phyloP scores from a whole-genome alignment of 2,888 invertebrate genomes.

The Thumatha senex region DNA sequence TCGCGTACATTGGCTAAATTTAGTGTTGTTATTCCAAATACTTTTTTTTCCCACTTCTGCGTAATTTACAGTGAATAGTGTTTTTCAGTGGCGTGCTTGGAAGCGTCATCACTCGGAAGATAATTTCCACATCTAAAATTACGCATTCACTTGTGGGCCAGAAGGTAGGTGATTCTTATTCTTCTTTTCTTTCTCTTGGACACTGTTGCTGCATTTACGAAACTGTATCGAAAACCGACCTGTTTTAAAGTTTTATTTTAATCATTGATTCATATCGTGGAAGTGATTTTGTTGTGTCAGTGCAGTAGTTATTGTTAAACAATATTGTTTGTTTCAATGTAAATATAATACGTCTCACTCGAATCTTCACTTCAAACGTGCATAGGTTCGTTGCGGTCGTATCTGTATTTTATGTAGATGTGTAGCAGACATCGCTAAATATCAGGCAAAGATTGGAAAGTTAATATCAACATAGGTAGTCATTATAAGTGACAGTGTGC shows the following conservation, averaged over 20 bases:
- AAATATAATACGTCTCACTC: constrained; percentile 30
- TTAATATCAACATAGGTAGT: constrained; percentile 45
- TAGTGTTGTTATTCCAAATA: constrained; percentile 64
- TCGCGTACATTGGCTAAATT: constrained; percentile 65
- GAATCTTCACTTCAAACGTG: constrained; percentile 10
- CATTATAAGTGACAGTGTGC: constrained; percentile 45
- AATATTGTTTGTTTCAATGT: constrained; percentile 29
- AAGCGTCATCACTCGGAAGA: constrained; percentile 46
- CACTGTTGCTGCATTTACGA: constrained; percentile 31
- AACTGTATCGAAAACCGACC: constrained; percentile 11
- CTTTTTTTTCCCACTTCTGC: constrained; percentile 55
- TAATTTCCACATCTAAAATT: constrained; percentile 65
- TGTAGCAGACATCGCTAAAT: constrained; percentile 21
- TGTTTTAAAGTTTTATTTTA: constrained; percentile 14
- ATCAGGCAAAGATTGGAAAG: constrained; percentile 48
- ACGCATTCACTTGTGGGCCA: constrained; percentile 63
- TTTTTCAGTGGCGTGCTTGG: constrained; percentile 49
- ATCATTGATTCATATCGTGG: constrained; percentile 26
- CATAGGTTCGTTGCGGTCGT: background rate
- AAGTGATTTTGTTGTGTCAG: constrained; percentile 25
- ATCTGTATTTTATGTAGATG: constrained; percentile 11
- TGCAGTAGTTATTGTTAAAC: constrained; percentile 22
- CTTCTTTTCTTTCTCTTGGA: constrained; percentile 44
- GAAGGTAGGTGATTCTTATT: constrained; percentile 59
- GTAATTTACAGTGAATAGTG: constrained; percentile 64